Conservation (phyloP, 2,113 vertebrate species). For the Hippocampus comes region DNA sequence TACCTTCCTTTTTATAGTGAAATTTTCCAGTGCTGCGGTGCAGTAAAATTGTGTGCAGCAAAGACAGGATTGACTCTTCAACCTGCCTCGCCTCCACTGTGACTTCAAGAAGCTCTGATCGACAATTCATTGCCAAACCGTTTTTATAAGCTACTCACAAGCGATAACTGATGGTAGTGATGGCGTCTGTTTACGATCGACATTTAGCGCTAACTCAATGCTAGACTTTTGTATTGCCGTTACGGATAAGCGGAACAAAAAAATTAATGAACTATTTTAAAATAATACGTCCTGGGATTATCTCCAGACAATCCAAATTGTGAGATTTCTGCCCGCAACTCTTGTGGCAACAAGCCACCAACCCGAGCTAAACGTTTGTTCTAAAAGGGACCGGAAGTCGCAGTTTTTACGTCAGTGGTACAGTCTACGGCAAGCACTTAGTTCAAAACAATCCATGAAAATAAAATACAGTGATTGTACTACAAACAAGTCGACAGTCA, state of each 20-base stretch:
- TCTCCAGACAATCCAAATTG: background rate
- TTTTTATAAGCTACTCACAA: constrained; percentile 25
- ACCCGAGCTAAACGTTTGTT: constrained; percentile 23
- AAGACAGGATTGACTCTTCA: constrained; percentile 87
- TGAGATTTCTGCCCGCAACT: too few relatives aligned
- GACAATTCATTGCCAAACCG: constrained; percentile 84
- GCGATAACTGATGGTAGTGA: background rate
- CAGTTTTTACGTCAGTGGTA: constrained; percentile 1
- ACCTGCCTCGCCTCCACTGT: constrained; percentile 93
- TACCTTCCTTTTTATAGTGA: constrained; percentile 98
- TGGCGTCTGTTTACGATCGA: constrained; percentile 12
- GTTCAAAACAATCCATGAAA: background rate
- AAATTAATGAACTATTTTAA: background rate
- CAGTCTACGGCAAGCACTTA: constrained; percentile 45
- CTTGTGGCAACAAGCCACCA: background rate
- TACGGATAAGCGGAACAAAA: background rate
- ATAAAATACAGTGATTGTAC: background rate
- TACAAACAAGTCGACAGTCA: too few relatives aligned
- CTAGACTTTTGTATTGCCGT: constrained; percentile 28
- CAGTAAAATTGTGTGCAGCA: constrained; percentile 90
- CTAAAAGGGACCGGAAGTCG: constrained; percentile 16
- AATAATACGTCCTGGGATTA: background rate
- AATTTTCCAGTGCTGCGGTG: constrained; percentile 98
- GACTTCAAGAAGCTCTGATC: constrained; percentile 91
- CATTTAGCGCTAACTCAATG: background rate